phyloP scores from a whole-genome alignment of 1,140 invertebrate genomes.

The Odontomachus brunneus region DNA sequence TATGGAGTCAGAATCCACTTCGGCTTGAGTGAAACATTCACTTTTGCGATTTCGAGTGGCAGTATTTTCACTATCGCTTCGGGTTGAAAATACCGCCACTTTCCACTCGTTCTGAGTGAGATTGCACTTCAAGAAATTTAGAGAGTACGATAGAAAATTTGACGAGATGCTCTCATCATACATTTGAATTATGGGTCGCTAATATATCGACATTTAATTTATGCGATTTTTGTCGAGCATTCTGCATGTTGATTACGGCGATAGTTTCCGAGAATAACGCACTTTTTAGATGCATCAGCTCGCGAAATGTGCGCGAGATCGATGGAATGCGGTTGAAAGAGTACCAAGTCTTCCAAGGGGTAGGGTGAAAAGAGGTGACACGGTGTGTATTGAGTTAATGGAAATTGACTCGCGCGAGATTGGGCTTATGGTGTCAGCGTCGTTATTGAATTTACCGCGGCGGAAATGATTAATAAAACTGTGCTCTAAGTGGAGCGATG shows the following conservation, averaged over 20 bases:
- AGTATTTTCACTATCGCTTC: no score
- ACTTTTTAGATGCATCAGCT: neutral
- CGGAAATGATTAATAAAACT: slow-evolving; percentile 68
- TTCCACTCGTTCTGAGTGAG: no score
- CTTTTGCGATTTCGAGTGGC: no score
- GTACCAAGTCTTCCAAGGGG: neutral
- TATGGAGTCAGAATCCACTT: no score
- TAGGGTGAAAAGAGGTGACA: neutral
- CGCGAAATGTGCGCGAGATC: neutral
- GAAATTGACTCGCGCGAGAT: slow-evolving; percentile 34
- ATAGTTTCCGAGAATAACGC: no score
- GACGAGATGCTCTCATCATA: neutral
- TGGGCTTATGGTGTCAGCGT: slow-evolving; percentile 11
- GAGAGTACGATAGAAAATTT: neutral
- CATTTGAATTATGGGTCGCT: neutral
- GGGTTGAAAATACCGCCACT: no score
- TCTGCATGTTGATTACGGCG: neutral
- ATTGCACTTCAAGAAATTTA: no score
- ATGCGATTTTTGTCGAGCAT: neutral
- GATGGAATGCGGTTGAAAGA: neutral
- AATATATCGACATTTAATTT: neutral
- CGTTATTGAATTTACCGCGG: slow-evolving; percentile 49
- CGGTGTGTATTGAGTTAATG: slow-evolving; percentile 32
- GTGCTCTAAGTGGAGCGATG: slow-evolving; percentile 61
- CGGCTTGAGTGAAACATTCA: no score